A percentile compares a stretch with the other conserved stretches of the same genome.
Evolutionary conservation across 1,140 invertebrate species (phyloP).

Genomic region (Neodiprion pinetum): DNA sequence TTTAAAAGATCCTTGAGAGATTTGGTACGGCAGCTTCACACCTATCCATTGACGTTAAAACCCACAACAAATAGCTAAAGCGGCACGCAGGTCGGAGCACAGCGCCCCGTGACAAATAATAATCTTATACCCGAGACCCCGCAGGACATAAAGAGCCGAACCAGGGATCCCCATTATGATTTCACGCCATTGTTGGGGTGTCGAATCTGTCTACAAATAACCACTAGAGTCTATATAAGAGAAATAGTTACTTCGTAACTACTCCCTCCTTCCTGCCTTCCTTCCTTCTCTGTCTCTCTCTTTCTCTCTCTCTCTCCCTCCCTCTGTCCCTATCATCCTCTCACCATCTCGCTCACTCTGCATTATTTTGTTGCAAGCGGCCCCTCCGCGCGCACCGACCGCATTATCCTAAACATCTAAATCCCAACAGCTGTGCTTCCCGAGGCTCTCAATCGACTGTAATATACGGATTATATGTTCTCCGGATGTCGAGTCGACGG

Average conservation of each 20-base stretch:
- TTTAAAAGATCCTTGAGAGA: slow-evolving; percentile 55
- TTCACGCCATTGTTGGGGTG: slow-evolving; percentile 54
- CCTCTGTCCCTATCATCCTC: slow-evolving; percentile 11
- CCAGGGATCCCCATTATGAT: slow-evolving; percentile 53
- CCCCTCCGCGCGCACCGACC: slow-evolving; percentile 31
- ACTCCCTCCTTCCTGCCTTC: too few species aligned
- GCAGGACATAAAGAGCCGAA: slow-evolving; percentile 20
- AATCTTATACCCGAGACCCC: neutral
- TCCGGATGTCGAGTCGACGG: too few species aligned
- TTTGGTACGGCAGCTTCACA: slow-evolving; percentile 56
- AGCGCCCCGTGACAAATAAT: neutral
- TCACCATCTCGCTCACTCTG: slow-evolving; percentile 15
- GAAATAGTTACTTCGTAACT: neutral
- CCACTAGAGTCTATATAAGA: slow-evolving; percentile 47
- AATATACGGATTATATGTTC: too few species aligned
- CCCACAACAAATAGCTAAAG: slow-evolving; percentile 55
- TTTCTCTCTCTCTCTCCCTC: neutral
- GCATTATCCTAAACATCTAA: slow-evolving; percentile 65
- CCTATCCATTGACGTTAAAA: slow-evolving; percentile 50
- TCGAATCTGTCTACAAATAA: slow-evolving; percentile 63
- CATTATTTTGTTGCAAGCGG: slow-evolving; percentile 59
- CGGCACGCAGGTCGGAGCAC: slow-evolving; percentile 30
- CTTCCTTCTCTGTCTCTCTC: slow-evolving; percentile 19
- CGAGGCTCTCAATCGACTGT: slow-evolving; percentile 46
- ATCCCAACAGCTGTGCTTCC: slow-evolving; percentile 60